A percentile compares a stretch with the other conserved stretches of the same genome.
These are phyloP conservation scores for Elmis aenea DNA, from an alignment of 2,888 invertebrate genomes.

Conservation along the genomic window DNA sequence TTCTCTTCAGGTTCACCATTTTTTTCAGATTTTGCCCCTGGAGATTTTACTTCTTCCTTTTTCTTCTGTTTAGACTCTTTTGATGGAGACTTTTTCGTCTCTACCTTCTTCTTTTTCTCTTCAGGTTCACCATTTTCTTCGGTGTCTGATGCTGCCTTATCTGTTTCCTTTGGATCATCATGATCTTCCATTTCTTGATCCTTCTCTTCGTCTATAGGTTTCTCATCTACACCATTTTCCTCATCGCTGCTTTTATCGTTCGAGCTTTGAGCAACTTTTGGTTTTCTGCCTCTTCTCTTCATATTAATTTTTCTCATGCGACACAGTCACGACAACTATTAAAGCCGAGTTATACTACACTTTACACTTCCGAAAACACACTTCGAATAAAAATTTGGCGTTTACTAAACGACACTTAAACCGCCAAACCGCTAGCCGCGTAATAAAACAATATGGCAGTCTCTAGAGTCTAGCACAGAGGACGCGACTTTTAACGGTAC, in stretches of 20 bases:
- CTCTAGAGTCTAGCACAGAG: too few species aligned
- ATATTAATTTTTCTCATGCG: constrained; percentile 43
- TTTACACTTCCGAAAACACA: too few species aligned
- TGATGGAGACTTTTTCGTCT: neutral
- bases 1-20: constrained; percentile 30
- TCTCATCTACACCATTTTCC: constrained; percentile 37
- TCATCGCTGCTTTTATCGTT: constrained; percentile 39
- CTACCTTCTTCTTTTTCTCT: constrained; percentile 29
- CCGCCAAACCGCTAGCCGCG: too few species aligned
- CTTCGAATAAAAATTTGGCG: too few species aligned
- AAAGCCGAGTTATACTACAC: too few species aligned
- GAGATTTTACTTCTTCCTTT: too few species aligned
- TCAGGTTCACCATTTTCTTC: constrained; percentile 31
- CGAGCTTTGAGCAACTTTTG: too few species aligned
- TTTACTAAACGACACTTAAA: too few species aligned
- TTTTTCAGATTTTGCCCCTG: constrained; percentile 34
- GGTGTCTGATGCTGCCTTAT: constrained; percentile 31
- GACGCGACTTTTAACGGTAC: too few species aligned
- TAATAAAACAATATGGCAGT: too few species aligned
- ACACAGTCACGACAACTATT: constrained; percentile 1
- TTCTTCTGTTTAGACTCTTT: neutral
- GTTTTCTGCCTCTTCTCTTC: too few species aligned
- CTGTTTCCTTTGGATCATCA: constrained; percentile 16
- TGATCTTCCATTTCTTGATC: constrained; percentile 12
- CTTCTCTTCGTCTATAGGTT: constrained; percentile 12